Percentiles rank a stretch among this genome's conserved stretches.
Conservation (phyloP, 1,140 invertebrate species). For the Steinernema khuongi region DNA sequence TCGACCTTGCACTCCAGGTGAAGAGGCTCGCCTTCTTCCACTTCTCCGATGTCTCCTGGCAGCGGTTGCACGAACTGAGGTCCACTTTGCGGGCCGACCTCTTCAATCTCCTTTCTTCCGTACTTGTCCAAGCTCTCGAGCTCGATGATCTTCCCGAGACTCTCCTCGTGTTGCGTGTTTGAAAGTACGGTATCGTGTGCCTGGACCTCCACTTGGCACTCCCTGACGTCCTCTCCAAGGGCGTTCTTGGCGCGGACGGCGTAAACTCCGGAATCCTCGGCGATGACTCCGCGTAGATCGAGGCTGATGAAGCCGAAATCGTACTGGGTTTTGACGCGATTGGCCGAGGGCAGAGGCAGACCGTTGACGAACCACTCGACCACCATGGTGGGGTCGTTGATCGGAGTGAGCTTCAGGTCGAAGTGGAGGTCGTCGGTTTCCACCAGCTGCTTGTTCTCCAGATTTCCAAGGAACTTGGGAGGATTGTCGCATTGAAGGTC, state of each 20-base stretch:
- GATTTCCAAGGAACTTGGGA: conserved; percentile 50
- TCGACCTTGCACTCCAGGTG: conserved; percentile 91
- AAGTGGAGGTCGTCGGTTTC: conserved; percentile 47
- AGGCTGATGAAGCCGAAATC: conserved; percentile 97
- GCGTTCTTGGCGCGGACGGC: conserved; percentile 35
- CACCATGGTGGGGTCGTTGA: conserved; percentile 91
- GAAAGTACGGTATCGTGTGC: conserved; percentile 75
- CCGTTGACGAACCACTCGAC: conserved; percentile 97
- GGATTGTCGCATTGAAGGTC: conserved; percentile 49
- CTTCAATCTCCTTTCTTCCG: conserved; percentile 67
- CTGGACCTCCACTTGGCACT: conserved; percentile 59
- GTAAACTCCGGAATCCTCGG: conserved; percentile 43
- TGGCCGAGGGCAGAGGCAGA: conserved; percentile 66
- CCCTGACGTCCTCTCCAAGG: conserved; percentile 39
- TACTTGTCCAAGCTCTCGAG: conserved; percentile 76
- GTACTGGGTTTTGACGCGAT: conserved; percentile 87
- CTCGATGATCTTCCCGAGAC: conserved; percentile 79
- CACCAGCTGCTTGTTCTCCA: conserved; percentile 45
- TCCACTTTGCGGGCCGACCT: conserved; percentile 62
- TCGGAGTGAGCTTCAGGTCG: conserved; percentile 67
- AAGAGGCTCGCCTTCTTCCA: conserved; percentile 76
- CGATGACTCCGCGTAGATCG: conserved; percentile 65
- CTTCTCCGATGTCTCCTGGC: conserved; percentile 46
- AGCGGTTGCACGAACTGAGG: conserved; percentile 52
- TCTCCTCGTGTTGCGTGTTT: conserved; percentile 77